phyloP scores from a whole-genome alignment of 1,140 invertebrate species.

The Grapholita molesta region DNA sequence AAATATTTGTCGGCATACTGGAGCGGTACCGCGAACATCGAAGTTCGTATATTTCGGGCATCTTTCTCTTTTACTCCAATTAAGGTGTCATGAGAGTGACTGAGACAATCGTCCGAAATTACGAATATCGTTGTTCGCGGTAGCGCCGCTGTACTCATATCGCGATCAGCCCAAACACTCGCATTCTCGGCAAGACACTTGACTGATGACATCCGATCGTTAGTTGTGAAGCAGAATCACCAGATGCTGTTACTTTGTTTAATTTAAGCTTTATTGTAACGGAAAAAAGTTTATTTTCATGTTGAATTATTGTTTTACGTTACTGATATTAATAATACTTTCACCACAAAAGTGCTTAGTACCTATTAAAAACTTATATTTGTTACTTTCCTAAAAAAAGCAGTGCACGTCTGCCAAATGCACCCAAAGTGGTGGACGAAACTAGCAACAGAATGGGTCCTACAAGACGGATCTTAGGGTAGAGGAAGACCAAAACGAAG shows the following conservation, averaged over 20 bases:
- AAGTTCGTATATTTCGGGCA: too few relatives aligned
- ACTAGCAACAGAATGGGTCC: too few relatives aligned
- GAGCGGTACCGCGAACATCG: neutral
- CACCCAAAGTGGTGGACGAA: too few relatives aligned
- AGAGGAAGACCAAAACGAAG: too few relatives aligned
- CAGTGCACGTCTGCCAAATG: too few relatives aligned
- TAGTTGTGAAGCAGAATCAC: neutral
- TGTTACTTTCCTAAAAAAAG: too few relatives aligned
- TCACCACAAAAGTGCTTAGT: neutral
- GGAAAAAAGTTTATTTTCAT: neutral
- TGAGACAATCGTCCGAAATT: too few relatives aligned
- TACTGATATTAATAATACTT: neutral
- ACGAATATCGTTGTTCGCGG: too few relatives aligned
- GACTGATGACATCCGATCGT: conserved; percentile 6
- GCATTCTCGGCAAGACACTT: neutral
- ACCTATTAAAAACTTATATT: too few relatives aligned
- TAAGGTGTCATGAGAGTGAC: too few relatives aligned
- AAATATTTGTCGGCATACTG: neutral
- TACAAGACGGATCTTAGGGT: too few relatives aligned
- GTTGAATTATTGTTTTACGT: neutral
- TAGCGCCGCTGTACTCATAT: conserved; percentile 1
- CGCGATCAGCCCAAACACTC: neutral
- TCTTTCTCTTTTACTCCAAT: too few relatives aligned
- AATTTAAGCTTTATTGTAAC: neutral
- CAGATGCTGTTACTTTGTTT: neutral